A percentile compares a stretch with the other conserved stretches of the same genome.
phyloP scores from a whole-genome alignment of 2,113 vertebrate genomes.

The Urocolius indicus region DNA sequence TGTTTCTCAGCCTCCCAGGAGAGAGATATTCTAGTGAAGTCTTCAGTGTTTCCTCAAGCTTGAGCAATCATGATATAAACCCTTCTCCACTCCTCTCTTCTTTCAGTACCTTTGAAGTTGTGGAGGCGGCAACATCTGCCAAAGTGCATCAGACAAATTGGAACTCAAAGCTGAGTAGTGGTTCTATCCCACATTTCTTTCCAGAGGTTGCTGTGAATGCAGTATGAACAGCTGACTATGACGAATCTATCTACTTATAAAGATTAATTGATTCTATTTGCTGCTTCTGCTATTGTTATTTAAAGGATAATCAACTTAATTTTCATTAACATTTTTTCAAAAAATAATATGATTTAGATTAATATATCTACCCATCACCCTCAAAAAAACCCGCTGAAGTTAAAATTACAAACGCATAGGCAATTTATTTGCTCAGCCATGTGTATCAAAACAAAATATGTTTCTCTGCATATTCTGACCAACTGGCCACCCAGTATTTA shows the following conservation, averaged over 20 bases:
- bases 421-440: constrained; percentile 31
- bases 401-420: not conserved
- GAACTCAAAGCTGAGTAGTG: not conserved
- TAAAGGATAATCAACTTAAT: constrained; percentile 63
- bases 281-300: constrained; percentile 50
- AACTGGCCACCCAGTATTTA: not conserved
- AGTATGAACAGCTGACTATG: not conserved
- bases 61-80: not conserved
- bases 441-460: constrained; percentile 7
- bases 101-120: not conserved
- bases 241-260: constrained; percentile 39
- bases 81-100: not conserved
- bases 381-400: not conserved
- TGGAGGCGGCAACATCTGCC: not conserved
- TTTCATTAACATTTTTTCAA: constrained; percentile 35
- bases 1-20: not conserved
- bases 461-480: not conserved
- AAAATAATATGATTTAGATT: constrained; percentile 2
- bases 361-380: not conserved
- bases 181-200: not conserved
- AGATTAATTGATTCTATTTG: constrained; percentile 53
- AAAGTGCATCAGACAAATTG: not conserved
- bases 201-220: not conserved
- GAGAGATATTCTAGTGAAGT: not conserved
- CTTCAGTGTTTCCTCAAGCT: not conserved